These are phyloP conservation scores for Syrmaticus mikado DNA, from an alignment of 2,113 vertebrate genomes.

Conservation along the genomic window DNA sequence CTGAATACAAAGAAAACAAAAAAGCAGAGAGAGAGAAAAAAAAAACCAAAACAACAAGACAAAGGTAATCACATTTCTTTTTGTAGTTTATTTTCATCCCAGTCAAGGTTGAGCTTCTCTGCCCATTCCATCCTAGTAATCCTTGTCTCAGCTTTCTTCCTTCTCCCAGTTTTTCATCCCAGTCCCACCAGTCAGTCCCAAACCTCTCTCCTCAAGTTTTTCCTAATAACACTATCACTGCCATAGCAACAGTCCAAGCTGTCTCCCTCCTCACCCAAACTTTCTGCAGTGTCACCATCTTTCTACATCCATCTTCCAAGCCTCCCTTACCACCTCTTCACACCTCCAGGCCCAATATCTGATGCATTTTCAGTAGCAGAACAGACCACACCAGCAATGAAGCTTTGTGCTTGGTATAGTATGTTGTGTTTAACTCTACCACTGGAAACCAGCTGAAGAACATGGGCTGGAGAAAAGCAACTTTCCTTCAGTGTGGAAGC, in stretches of 20 bases:
- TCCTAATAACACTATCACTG: not conserved
- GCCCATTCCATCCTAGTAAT: not conserved
- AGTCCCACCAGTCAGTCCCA: not conserved
- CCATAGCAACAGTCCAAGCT: not conserved
- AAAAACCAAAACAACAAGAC: not conserved
- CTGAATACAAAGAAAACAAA: slow-evolving; percentile 60
- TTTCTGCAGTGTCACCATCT: not conserved
- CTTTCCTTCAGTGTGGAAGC: not conserved
- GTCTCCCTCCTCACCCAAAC: not conserved
- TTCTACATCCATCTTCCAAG: not conserved
- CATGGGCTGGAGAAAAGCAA: not conserved
- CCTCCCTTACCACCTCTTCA: not conserved
- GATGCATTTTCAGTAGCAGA: not conserved
- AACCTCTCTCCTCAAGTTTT: not conserved
- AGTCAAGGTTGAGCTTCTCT: not conserved
- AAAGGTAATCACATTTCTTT: not conserved
- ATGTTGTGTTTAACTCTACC: not conserved
- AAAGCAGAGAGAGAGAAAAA: not conserved
- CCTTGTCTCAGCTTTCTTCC: not conserved
- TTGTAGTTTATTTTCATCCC: not conserved
- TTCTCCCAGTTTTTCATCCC: not conserved
- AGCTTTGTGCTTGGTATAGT: not conserved
- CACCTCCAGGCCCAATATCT: not conserved
- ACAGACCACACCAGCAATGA: not conserved
- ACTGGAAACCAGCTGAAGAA: not conserved